Conservation (phyloP, 2,113 vertebrate genomes). For the Phaethon lepturus region DNA sequence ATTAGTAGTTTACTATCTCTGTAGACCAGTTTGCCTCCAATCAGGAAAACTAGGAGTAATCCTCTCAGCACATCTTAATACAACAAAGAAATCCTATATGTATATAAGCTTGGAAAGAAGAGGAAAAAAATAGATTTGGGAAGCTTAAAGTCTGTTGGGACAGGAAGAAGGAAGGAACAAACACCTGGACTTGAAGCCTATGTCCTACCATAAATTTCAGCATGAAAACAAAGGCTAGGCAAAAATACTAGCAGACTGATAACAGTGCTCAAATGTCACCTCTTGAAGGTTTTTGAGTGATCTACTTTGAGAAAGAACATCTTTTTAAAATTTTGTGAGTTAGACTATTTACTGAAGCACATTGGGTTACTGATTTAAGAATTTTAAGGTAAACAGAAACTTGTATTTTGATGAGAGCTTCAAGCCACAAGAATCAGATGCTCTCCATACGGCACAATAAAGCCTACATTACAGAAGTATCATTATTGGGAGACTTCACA, state of each 20-base stretch:
- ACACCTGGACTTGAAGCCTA: background rate
- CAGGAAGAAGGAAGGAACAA: background rate
- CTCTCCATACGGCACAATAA: background rate
- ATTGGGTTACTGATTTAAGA: background rate
- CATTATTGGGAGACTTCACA: background rate
- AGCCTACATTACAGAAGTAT: background rate
- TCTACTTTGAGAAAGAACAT: background rate
- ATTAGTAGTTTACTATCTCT: background rate
- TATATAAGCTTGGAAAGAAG: background rate
- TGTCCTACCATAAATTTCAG: background rate
- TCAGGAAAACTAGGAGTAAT: background rate
- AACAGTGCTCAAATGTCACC: background rate
- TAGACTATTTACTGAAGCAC: background rate
- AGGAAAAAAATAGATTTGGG: background rate
- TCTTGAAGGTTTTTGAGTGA: background rate
- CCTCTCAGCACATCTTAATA: background rate
- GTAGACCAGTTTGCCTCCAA: background rate
- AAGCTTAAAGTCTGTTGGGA: background rate
- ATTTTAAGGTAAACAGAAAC: background rate
- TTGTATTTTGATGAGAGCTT: background rate
- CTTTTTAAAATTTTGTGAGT: background rate
- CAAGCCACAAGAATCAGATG: background rate
- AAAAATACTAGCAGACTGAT: background rate
- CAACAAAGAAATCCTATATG: background rate
- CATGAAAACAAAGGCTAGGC: background rate